Evolutionary conservation across 2,113 vertebrate species (phyloP), one percentile per base, ranked within the genome.

Genomic region (Bubo bubo): DNA sequence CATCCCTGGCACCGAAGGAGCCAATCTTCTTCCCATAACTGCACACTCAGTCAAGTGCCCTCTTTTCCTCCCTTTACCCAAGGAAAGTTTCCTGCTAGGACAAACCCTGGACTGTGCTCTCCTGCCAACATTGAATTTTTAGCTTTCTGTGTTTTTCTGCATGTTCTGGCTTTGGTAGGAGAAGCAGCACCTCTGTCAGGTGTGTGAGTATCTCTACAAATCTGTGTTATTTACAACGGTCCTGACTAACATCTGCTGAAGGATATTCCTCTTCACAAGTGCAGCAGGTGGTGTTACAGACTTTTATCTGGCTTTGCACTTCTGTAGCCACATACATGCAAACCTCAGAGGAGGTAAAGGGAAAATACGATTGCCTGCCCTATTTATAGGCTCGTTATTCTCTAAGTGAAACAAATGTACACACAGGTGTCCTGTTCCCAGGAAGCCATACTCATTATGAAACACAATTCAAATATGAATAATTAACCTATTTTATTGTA

Each of bases 401-500:
- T 58, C 12, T 43, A 43, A 72, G 49, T 67, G 20, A 89, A 94
- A 91, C 30, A 55, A 67, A 70, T 39, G 45, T 62, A 66, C 23
- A 84, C 24, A 60, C 19, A 80, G 26, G 6, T 71, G 47, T 73
- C 30, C 34, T 80, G 17, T 66, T 91, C n/a, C 59, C 27, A 68
- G 66, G 43, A 81, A 89, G 39, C 14, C 43, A 67, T 35, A 39
- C 3, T 52, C 23, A 12, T 77, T 74, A 67, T 14, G n/a, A 86
- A 92, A 88, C 8, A 47, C 17, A 37, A 45, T 70, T 73, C 9
- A 86, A 74, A 76, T 79, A 86, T 60, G 12, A 91, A 79, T 87
- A 94, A 91, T 79, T 86, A 86, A 60, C 14, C 8, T 64, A 37
- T 32, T 91, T 81, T 71, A 77, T 50, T 81, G 18, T 63, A 82